Percentiles rank a stretch among this genome's conserved stretches.
Evolutionary conservation across 37 sponge, comb jelly and placozoan genomes (phyloP).

Genomic region (Beroe ovata): DNA sequence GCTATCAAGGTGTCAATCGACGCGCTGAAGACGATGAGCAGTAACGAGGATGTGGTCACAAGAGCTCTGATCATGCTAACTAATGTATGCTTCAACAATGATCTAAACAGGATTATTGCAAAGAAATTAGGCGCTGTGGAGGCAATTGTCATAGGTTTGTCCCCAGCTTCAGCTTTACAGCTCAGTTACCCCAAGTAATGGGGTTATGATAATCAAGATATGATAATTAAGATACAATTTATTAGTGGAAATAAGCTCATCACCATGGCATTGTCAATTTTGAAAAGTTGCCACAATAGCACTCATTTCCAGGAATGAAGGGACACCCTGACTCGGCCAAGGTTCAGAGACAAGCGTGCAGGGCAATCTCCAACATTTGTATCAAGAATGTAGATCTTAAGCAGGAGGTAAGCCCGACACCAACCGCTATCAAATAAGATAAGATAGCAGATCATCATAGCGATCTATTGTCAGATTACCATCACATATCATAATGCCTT

Average conservation of each 20-base stretch:
- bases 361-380: slow-evolving; percentile 43
- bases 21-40: not conserved
- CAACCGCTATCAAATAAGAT: too few species aligned
- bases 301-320: slow-evolving; percentile 46
- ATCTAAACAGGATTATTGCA: slow-evolving; percentile 50
- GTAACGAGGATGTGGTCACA: slow-evolving; percentile 9
- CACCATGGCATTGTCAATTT: too few species aligned
- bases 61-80: slow-evolving; percentile 27
- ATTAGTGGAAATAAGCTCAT: too few species aligned
- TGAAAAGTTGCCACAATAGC: too few species aligned
- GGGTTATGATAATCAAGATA: too few species aligned
- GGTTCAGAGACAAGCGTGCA: slow-evolving; percentile 64
- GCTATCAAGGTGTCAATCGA: slow-evolving; percentile 50
- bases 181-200: too few species aligned
- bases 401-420: slow-evolving; percentile 34
- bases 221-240: too few species aligned
- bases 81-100: slow-evolving; percentile 45
- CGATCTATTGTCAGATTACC: too few species aligned
- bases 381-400: slow-evolving; percentile 53
- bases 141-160: slow-evolving; percentile 53
- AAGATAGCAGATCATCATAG: too few species aligned
- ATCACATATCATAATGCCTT: too few species aligned
- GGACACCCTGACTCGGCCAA: slow-evolving; percentile 46
- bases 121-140: slow-evolving; percentile 53
- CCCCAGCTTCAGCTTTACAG: too few species aligned